Percentiles rank a stretch among this genome's conserved stretches.
Evolutionary conservation across 2,888 invertebrate genomes (phyloP).

Genomic region (Drosophila glabriapex): DNA sequence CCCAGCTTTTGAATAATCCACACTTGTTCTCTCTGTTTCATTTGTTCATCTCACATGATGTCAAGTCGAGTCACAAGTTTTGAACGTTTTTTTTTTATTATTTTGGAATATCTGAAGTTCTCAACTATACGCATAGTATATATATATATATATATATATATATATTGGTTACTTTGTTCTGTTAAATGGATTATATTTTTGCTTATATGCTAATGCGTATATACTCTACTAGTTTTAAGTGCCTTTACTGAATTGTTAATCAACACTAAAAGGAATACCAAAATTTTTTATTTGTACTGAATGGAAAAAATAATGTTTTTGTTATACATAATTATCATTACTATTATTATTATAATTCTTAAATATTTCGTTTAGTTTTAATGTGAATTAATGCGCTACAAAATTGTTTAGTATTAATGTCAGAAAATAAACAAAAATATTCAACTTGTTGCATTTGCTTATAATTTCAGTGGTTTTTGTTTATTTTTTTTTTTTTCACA

Average conservation of each 20-base stretch:
- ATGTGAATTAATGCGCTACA: conserved; percentile 35
- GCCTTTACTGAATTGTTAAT: conserved; percentile 55
- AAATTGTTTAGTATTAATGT: conserved; percentile 38
- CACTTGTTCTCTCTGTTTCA: conserved; percentile 69
- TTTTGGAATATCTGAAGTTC: conserved; percentile 54
- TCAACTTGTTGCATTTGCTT: conserved; percentile 3
- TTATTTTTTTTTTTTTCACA: neutral
- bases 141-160: conserved; percentile 44
- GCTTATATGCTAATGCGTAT: conserved; percentile 56
- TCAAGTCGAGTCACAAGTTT: conserved; percentile 74
- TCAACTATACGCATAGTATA: conserved; percentile 25
- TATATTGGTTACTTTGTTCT: conserved; percentile 69
- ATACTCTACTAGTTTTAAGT: conserved; percentile 43
- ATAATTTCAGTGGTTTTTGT: neutral
- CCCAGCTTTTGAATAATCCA: conserved; percentile 25
- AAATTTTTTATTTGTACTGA: conserved; percentile 58
- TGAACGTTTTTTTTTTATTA: conserved; percentile 38
- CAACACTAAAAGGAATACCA: conserved; percentile 23
- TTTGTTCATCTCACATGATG: conserved; percentile 70
- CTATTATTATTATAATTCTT: conserved; percentile 21
- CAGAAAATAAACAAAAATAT: conserved; percentile 13
- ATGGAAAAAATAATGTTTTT: conserved; percentile 52
- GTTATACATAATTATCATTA: conserved; percentile 47
- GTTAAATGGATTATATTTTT: conserved; percentile 71
- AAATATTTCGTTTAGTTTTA: conserved; percentile 51